Conservation (phyloP, 2,797 vertebrate species). For the Poecile montanus region DNA sequence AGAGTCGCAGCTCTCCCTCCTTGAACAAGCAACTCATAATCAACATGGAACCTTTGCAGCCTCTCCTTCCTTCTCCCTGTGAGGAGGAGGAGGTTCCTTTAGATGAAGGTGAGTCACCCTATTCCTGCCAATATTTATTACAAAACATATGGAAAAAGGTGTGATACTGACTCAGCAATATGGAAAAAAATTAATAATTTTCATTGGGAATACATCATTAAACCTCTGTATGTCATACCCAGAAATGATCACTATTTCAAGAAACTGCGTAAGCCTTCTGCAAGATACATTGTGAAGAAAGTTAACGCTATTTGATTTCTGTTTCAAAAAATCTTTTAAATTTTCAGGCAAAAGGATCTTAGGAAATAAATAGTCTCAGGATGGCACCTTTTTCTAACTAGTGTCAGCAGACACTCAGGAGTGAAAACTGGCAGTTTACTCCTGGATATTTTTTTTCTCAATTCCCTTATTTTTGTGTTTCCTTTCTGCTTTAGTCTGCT, state of each 20-base stretch:
- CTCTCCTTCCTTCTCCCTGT: slow-evolving; percentile 86
- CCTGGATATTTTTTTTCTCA: not conserved
- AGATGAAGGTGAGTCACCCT: slow-evolving; percentile 81
- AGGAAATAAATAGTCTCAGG: not conserved
- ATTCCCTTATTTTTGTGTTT: not conserved
- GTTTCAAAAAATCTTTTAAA: not conserved
- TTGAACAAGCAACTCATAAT: slow-evolving; percentile 98
- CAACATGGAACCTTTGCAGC: slow-evolving; percentile 95
- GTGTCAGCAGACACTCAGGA: not conserved
- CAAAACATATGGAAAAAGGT: not conserved
- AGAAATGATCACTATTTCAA: not conserved
- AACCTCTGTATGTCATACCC: not conserved
- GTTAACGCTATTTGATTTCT: not conserved
- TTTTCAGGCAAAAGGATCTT: not conserved
- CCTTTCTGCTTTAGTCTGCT: not conserved
- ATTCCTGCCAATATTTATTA: not conserved
- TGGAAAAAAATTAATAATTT: not conserved
- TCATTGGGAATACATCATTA: not conserved
- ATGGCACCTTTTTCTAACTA: not conserved
- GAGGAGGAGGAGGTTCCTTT: slow-evolving; percentile 85
- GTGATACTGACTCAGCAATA: not conserved
- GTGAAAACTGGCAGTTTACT: not conserved
- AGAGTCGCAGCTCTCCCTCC: slow-evolving; percentile 92
- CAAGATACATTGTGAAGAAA: not conserved
- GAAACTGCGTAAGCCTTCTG: not conserved